phyloP scores from a whole-genome alignment of 1,140 invertebrate genomes.

The Drosophila chauvacae region DNA sequence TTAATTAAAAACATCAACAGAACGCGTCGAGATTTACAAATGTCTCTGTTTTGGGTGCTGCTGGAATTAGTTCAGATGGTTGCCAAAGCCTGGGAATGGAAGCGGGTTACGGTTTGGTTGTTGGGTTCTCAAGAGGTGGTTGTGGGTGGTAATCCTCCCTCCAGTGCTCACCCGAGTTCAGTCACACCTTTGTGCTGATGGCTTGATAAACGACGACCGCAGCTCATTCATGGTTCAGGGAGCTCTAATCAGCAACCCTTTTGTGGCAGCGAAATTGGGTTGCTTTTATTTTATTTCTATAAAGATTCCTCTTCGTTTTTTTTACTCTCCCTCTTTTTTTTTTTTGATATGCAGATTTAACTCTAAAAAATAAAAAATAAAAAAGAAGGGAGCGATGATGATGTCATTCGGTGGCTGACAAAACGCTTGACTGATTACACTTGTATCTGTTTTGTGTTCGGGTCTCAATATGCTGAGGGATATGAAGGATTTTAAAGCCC shows the following conservation, averaged over 20 bases:
- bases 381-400: constrained; percentile 44
- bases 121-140: constrained; percentile 9
- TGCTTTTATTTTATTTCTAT: constrained; percentile 37
- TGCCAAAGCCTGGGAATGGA: constrained; percentile 29
- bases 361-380: constrained; percentile 1
- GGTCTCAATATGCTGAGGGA: constrained; percentile 65
- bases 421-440: constrained; percentile 84
- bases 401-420: constrained; percentile 76
- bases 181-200: constrained; percentile 67
- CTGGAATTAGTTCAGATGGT: constrained; percentile 75
- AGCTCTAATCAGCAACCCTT: constrained; percentile 80
- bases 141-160: constrained; percentile 13
- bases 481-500: constrained; percentile 80
- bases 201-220: constrained; percentile 73
- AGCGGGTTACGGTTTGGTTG: constrained; percentile 36
- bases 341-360: constrained; percentile 78
- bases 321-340: constrained; percentile 2
- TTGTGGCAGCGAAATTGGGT: constrained; percentile 56
- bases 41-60: constrained; percentile 29
- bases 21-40: constrained; percentile 74
- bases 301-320: constrained; percentile 1
- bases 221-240: constrained; percentile 75
- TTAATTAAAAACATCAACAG: constrained; percentile 83
- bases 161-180: constrained; percentile 1
- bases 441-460: constrained; percentile 78